Evolutionary conservation across 2,797 vertebrate species (phyloP), one percentile per base, ranked within the genome.

Genomic region (Crossoptilon crossoptilon): DNA sequence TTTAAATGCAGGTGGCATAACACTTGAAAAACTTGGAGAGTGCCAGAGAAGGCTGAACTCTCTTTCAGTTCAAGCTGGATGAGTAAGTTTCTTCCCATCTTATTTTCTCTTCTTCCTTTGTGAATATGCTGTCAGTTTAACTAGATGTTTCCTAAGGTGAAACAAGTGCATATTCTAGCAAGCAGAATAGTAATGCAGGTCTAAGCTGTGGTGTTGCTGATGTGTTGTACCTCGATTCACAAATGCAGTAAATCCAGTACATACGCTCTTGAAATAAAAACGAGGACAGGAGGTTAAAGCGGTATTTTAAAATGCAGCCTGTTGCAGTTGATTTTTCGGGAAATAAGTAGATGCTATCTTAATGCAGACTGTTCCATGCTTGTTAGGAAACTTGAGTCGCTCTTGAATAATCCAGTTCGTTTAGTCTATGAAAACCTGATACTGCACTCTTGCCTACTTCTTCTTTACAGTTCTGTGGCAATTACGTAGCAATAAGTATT

Each of bases 321-420:
- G 53, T 76, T 94, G 68, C 68, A 91, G 24, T 2, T 58, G 77
- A 92, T 95, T 96, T 91, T 90, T 26, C 43, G 56, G 77, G 84
- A 93, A 94, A 93, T 73, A 79, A 56, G 55, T 59, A 93, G 86
- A 82, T 82, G 35, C 53, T 94, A 84, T 94, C 90, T 77, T 74
- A 80, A 51, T 69, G 37, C 58, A 79, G 68, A 55, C 60, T 93
- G 94, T 74, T 94, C 69, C 18, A 6, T 84, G 84, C 88, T 91
- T 79, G 68, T 94, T 90, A 85, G 84, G 81, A 90, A 88, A 77
- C 88, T 91, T 93, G 93, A 90, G 80, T 91, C 23, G 68, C 75
- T 87, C 90, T 93, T 87, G 53, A 95, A 94, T 90, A 96, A 96
- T 96, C 95, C 91, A 88, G 90, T 96, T 94, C 85, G 93, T 94